Percentiles rank a stretch among this genome's conserved stretches.
These are phyloP conservation scores for Drosophila nasuta DNA, from an alignment of 1,140 invertebrate genomes.

Conservation along the genomic window DNA sequence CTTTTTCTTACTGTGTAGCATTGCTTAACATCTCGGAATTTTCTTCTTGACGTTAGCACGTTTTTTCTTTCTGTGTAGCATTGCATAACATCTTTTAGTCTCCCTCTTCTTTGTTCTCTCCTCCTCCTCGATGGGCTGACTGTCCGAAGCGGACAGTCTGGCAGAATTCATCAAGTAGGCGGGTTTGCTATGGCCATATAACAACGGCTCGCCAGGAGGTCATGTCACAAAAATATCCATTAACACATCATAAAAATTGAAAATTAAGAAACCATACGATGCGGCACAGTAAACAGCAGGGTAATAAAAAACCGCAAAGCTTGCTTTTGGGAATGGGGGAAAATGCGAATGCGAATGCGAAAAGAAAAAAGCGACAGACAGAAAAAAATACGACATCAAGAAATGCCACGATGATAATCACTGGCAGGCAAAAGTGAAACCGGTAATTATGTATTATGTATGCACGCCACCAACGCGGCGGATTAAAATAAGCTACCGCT, in stretches of 20 bases:
- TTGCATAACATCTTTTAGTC: neutral
- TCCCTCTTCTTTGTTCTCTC: too few relatives aligned
- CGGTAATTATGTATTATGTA: slow-evolving; percentile 84
- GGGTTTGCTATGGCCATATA: slow-evolving; percentile 51
- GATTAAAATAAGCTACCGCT: slow-evolving; percentile 74
- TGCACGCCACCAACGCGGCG: slow-evolving; percentile 78
- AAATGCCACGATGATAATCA: slow-evolving; percentile 81
- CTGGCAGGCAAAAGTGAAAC: slow-evolving; percentile 74
- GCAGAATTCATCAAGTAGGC: slow-evolving; percentile 63
- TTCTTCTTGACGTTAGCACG: too few relatives aligned
- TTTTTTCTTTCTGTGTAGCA: too few relatives aligned
- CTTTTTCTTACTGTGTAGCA: too few relatives aligned
- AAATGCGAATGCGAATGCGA: slow-evolving; percentile 42
- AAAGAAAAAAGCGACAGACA: slow-evolving; percentile 36
- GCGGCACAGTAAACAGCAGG: slow-evolving; percentile 21
- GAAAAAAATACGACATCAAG: slow-evolving; percentile 69
- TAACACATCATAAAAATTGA: slow-evolving; percentile 84
- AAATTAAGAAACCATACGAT: slow-evolving; percentile 82
- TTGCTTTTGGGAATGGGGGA: slow-evolving; percentile 22
- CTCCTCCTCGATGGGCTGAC: slow-evolving; percentile 20
- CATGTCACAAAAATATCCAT: slow-evolving; percentile 83
- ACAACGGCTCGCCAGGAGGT: slow-evolving; percentile 72
- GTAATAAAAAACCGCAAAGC: slow-evolving; percentile 74
- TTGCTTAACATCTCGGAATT: too few relatives aligned
- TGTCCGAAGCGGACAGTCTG: slow-evolving; percentile 48